Conservation (phyloP, 1,140 invertebrate species). For the Diploscapter pachys region DNA sequence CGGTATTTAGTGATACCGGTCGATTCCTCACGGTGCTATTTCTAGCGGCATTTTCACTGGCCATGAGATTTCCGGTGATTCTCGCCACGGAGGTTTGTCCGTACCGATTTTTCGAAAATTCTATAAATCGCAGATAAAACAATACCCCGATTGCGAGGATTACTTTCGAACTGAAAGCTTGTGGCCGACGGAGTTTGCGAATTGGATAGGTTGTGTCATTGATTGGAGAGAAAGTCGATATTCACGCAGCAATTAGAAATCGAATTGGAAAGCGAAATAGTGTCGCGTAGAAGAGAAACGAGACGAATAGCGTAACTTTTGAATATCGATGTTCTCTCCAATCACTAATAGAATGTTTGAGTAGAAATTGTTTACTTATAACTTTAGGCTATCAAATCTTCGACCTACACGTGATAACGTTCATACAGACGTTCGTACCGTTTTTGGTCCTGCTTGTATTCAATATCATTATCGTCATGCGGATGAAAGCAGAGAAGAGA, state of each 20-base stretch:
- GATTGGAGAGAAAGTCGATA: slow-evolving; percentile 2
- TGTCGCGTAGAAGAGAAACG: too few species aligned
- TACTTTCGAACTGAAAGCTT: slow-evolving; percentile 27
- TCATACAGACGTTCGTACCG: slow-evolving; percentile 30
- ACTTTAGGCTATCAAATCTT: slow-evolving; percentile 15
- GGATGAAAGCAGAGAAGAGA: slow-evolving; percentile 28
- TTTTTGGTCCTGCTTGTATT: slow-evolving; percentile 20
- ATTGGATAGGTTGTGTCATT: slow-evolving; percentile 1
- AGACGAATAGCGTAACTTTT: too few species aligned
- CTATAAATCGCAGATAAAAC: slow-evolving; percentile 16
- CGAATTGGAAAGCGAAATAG: too few species aligned
- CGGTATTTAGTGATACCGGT: slow-evolving; percentile 27
- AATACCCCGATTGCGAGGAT: slow-evolving; percentile 21
- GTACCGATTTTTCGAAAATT: neutral
- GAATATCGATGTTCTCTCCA: neutral
- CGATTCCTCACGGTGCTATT: slow-evolving; percentile 19
- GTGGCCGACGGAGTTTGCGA: slow-evolving; percentile 3
- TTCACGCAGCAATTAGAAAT: neutral
- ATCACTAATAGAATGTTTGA: neutral
- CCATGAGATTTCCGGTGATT: slow-evolving; percentile 18
- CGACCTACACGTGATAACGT: slow-evolving; percentile 29
- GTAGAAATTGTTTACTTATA: neutral
- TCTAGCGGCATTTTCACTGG: slow-evolving; percentile 6
- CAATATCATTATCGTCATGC: slow-evolving; percentile 26
- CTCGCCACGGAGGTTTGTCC: slow-evolving; percentile 17